Percentiles rank a stretch among this genome's conserved stretches.
Evolutionary conservation across 2,113 vertebrate genomes (phyloP).

Genomic region (Cynoglossus semilaevis): DNA sequence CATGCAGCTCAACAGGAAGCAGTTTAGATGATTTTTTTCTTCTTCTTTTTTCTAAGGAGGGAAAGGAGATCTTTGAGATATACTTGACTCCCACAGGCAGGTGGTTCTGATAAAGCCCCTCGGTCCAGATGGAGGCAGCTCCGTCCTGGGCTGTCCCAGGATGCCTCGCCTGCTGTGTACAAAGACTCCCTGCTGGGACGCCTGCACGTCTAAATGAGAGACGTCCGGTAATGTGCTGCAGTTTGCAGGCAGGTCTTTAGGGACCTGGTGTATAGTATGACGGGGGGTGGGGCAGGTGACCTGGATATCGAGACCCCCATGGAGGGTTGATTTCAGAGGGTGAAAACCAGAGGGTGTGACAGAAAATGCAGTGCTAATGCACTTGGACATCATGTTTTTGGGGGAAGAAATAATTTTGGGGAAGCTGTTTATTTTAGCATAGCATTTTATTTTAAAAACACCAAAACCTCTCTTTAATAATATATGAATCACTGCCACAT

Average conservation of each 20-base stretch:
- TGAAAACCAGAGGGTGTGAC: constrained; percentile 21
- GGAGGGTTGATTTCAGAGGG: constrained; percentile 35
- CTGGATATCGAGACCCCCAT: constrained; percentile 39
- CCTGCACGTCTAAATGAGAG: constrained; percentile 71
- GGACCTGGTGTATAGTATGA: constrained; percentile 62
- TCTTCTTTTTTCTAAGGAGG: constrained; percentile 51
- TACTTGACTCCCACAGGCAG: constrained; percentile 47
- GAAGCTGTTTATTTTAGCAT: no score
- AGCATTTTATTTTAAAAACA: no score
- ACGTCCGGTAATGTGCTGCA: constrained; percentile 54
- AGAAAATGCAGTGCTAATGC: constrained; percentile 13
- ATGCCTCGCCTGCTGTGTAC: constrained; percentile 66
- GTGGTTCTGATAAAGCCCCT: constrained; percentile 74
- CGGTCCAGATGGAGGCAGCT: constrained; percentile 53
- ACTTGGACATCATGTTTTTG: no score
- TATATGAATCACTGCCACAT: no score
- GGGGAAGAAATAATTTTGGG: no score
- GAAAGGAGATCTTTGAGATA: constrained; percentile 66
- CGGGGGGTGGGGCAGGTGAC: constrained; percentile 55
- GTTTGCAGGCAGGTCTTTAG: constrained; percentile 33
- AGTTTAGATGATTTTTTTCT: constrained; percentile 37
- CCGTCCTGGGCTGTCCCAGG: constrained; percentile 47
- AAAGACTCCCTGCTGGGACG: constrained; percentile 60
- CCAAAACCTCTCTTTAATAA: no score
- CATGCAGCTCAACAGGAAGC: constrained; percentile 58